Conservation (phyloP, 2,113 vertebrate genomes). For the Irena cyanogastra region DNA sequence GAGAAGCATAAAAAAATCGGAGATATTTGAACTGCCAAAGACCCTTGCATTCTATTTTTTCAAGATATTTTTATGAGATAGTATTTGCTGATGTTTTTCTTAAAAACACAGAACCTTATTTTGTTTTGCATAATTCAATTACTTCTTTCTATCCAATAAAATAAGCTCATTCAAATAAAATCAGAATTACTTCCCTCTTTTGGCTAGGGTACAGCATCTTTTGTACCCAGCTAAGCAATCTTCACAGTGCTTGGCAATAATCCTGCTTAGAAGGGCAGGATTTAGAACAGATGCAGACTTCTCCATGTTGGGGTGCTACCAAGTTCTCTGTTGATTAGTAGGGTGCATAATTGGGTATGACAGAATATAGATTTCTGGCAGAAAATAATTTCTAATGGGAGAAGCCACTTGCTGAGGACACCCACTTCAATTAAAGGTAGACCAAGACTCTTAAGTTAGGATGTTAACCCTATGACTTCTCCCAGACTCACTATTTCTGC, state of each 20-base stretch:
- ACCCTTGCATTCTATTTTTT: background rate
- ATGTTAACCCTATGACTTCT: constrained; percentile 49
- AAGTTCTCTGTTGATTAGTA: constrained; percentile 69
- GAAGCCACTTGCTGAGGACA: constrained; percentile 61
- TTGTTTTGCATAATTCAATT: constrained; percentile 58
- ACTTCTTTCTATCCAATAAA: constrained; percentile 31
- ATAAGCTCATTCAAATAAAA: constrained; percentile 48
- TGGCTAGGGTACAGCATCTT: constrained; percentile 65
- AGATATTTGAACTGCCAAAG: background rate
- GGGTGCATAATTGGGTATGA: constrained; percentile 66
- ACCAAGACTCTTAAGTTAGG: constrained; percentile 1
- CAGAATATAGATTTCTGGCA: constrained; percentile 71
- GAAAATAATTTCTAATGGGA: constrained; percentile 63
- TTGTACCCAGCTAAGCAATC: constrained; percentile 77
- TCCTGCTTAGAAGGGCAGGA: constrained; percentile 64
- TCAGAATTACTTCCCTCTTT: constrained; percentile 32
- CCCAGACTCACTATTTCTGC: background rate
- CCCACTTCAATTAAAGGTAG: constrained; percentile 54
- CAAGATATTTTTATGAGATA: background rate
- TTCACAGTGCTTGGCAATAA: constrained; percentile 58
- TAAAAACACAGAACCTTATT: constrained; percentile 24
- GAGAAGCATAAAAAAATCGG: background rate
- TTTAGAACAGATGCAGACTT: constrained; percentile 71
- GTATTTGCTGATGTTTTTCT: background rate
- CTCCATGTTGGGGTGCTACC: constrained; percentile 55